A percentile compares a stretch with the other conserved stretches of the same genome.
Evolutionary conservation across 2,888 invertebrate species (phyloP).

Genomic region (Tridacna gigas): DNA sequence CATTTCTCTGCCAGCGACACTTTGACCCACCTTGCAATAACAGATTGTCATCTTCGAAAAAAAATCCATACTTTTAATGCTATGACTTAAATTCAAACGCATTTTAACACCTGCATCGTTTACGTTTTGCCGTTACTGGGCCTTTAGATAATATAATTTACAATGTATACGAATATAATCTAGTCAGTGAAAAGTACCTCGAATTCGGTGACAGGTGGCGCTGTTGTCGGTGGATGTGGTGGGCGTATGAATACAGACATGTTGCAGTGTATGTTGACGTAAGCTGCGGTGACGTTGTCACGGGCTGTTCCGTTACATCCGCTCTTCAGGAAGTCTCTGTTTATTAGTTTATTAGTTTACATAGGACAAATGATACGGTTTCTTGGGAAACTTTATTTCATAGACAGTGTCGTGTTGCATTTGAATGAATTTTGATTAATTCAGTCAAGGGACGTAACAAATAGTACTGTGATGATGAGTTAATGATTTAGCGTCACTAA

Average conservation of each 20-base stretch:
- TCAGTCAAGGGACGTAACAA: background rate
- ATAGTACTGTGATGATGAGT: too few relatives aligned
- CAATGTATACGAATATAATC: too few relatives aligned
- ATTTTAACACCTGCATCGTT: too few relatives aligned
- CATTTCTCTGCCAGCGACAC: too few relatives aligned
- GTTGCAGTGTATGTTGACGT: background rate
- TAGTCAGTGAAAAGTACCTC: background rate
- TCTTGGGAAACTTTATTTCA: background rate
- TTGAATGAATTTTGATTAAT: background rate
- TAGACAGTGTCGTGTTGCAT: background rate
- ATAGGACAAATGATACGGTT: background rate
- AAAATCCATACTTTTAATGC: too few relatives aligned
- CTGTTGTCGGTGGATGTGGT: background rate
- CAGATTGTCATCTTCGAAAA: too few relatives aligned
- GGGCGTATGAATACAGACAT: constrained; percentile 7
- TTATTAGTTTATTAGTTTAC: too few relatives aligned
- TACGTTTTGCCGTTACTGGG: too few relatives aligned
- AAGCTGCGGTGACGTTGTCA: constrained; percentile 15
- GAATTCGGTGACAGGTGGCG: background rate
- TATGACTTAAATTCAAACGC: too few relatives aligned
- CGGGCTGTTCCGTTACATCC: constrained; percentile 19
- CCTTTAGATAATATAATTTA: too few relatives aligned
- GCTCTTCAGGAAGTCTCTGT: constrained; percentile 10
- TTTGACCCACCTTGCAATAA: too few relatives aligned
- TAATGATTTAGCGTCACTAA: too few relatives aligned